phyloP scores from a whole-genome alignment of 2,113 vertebrate genomes.

The Euleptes europaea region DNA sequence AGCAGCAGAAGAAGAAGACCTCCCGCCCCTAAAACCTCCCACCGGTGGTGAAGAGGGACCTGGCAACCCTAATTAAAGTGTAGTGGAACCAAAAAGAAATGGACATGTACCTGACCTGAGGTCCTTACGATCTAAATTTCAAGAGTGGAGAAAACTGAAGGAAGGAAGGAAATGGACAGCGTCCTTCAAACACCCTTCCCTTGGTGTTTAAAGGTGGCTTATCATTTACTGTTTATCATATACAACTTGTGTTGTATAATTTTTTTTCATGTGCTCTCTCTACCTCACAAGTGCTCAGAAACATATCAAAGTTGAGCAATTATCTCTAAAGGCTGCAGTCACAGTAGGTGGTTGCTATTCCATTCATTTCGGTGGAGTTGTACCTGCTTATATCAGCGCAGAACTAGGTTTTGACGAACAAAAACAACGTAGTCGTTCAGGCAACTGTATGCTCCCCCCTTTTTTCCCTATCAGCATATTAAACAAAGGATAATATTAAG shows the following conservation, averaged over 20 bases:
- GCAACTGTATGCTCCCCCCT: conserved; percentile 30
- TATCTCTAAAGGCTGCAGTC: conserved; percentile 48
- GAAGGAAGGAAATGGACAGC: background rate
- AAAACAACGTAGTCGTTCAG: conserved; percentile 65
- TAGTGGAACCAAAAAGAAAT: too few relatives aligned
- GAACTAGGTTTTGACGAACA: conserved; percentile 44
- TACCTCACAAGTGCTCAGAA: conserved; percentile 60
- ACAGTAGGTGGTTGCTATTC: conserved; percentile 51
- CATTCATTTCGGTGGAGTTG: conserved; percentile 46
- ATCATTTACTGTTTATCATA: conserved; percentile 24
- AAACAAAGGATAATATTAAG: conserved; percentile 74
- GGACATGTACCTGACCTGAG: background rate
- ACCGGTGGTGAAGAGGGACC: too few relatives aligned
- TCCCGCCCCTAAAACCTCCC: too few relatives aligned
- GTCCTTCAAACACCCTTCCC: background rate
- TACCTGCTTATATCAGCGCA: conserved; percentile 63
- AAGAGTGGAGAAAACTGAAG: background rate
- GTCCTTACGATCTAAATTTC: background rate
- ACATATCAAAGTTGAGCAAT: conserved; percentile 52
- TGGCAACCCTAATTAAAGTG: too few relatives aligned
- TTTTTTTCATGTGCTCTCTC: background rate
- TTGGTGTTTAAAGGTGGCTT: conserved; percentile 11
- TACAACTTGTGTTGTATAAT: background rate
- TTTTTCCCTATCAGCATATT: conserved; percentile 58
- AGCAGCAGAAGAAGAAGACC: too few relatives aligned